Conservation (phyloP, 2,797 vertebrate species). For the Varecia variegata region DNA sequence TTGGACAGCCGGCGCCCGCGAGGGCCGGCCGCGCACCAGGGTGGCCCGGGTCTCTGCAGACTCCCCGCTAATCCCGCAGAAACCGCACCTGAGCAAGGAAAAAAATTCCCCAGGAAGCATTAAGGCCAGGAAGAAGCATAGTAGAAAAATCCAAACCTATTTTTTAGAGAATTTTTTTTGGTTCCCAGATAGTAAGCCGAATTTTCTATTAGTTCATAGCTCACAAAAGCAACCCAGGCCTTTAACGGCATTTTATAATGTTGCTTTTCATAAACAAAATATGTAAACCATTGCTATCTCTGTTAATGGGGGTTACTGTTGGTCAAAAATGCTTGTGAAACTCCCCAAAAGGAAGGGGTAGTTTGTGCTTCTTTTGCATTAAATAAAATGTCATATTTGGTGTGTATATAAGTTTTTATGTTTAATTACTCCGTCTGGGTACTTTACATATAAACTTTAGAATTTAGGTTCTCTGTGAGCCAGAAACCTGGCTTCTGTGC, state of each 20-base stretch:
- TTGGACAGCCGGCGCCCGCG: neutral
- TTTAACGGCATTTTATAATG: neutral
- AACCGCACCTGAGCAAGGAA: neutral
- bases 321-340: neutral
- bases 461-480: neutral
- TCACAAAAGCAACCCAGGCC: neutral
- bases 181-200: neutral
- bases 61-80: neutral
- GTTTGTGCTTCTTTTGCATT: neutral
- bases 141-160: neutral
- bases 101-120: neutral
- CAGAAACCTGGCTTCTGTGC: neutral
- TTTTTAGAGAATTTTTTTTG: neutral
- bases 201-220: conserved; percentile 9
- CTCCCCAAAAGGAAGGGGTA: neutral
- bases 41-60: too few relatives aligned
- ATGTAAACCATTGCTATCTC: neutral
- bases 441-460: neutral
- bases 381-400: neutral
- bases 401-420: neutral
- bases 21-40: too few relatives aligned
- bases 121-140: neutral
- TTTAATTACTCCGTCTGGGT: neutral
- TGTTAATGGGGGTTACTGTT: neutral
- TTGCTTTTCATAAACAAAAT: neutral